A percentile compares a stretch with the other conserved stretches of the same genome.
phyloP scores from a whole-genome alignment of 2,888 invertebrate genomes.

The Agriotes lineatus region DNA sequence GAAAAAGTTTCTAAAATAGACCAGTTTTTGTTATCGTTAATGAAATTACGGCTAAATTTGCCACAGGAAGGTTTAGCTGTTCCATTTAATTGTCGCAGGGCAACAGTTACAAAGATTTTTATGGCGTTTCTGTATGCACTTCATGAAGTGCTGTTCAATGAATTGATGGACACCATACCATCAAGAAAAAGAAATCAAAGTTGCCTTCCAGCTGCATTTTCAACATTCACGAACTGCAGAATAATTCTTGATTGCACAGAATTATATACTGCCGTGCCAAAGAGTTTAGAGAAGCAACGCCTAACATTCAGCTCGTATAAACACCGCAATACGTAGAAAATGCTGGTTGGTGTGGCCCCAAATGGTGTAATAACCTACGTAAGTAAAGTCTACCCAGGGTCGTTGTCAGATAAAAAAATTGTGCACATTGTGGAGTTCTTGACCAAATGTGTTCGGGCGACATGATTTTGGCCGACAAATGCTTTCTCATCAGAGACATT shows the following conservation, averaged over 20 bases:
- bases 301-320: slow-evolving; percentile 47
- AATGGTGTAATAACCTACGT: too few relatives aligned
- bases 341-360: too few relatives aligned
- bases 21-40: too few relatives aligned
- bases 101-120: slow-evolving; percentile 46
- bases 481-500: slow-evolving; percentile 51
- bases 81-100: slow-evolving; percentile 44
- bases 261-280: slow-evolving; percentile 47
- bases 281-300: slow-evolving; percentile 43
- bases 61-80: slow-evolving; percentile 44
- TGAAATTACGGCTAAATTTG: slow-evolving; percentile 37
- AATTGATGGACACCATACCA: slow-evolving; percentile 47
- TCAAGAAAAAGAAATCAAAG: slow-evolving; percentile 43
- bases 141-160: too few relatives aligned
- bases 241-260: slow-evolving; percentile 46
- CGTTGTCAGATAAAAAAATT: slow-evolving; percentile 51
- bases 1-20: too few relatives aligned
- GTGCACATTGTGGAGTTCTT: slow-evolving; percentile 46
- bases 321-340: too few relatives aligned
- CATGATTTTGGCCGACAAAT: slow-evolving; percentile 52
- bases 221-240: slow-evolving; percentile 48
- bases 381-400: slow-evolving; percentile 53
- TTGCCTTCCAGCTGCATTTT: too few relatives aligned
- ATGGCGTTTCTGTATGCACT: slow-evolving; percentile 47
- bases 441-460: slow-evolving; percentile 48